Base-by-base conservation (phyloP, 2,797 vertebrate genomes). In the Etheostoma nigrum region DNA sequence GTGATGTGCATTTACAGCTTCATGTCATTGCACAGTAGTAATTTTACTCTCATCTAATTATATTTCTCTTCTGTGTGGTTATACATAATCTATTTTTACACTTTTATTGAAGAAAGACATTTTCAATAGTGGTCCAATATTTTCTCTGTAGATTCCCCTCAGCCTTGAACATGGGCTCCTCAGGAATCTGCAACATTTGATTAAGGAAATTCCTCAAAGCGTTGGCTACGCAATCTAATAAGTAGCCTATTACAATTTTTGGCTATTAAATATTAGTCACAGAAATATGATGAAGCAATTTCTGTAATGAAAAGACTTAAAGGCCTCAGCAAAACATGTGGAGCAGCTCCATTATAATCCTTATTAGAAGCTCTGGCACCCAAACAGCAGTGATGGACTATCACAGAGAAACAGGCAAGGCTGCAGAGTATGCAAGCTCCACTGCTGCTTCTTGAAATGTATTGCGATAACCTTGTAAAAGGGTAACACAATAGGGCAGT, bases 231-330 rank as follows among this genome's bases (percentile, higher is more conserved):
- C 53, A 79, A 71, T 81, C 61, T 71, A 78, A 81, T 70, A 76
- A 82, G 49, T 73, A 52, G 49, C 76, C 49, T 71, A 57, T 82
- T 81, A 75, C 58, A 76, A 62, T 88, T 85, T 36, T 80, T 81
- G 61, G 64, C 60, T 68, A 77, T 87, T 85, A 72, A 73, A 85
- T 79, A 88, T 90, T 84, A 84, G 82, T 88, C 87, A 86, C 79
- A 89, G 69, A 85, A 91, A 90, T 84, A 68, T 69, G 87, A 90
- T 86, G 78, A 89, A 89, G 74, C 76, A 77, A 89, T 89, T 85
- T 88, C 74, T 83, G 64, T 89, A 83, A 90, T 90, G 78, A 92
- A 92, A 92, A 87, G 89, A 90, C 86, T 91, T 91, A 90, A 89
- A 91, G 75, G 88, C 88, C 85, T 88, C 70, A 82, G 83, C 75